Conservation (phyloP, 2,113 vertebrate species). For the Megaceryle torquata region DNA sequence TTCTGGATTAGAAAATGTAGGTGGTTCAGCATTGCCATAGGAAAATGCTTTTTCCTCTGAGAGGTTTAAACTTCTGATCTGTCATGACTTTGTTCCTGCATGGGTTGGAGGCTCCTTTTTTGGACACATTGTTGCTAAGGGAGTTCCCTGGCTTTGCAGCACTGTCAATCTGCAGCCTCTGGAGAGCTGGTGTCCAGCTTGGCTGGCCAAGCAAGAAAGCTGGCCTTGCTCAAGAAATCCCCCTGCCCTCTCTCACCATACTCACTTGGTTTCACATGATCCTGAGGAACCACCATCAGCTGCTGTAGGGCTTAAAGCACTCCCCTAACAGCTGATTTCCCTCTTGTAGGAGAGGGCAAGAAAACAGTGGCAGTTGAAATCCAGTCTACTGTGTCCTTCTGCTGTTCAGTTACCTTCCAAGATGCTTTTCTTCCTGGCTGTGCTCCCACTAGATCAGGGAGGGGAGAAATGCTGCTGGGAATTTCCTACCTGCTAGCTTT, state of each 20-base stretch:
- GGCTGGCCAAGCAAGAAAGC: background rate
- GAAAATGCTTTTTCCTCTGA: background rate
- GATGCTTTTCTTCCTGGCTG: background rate
- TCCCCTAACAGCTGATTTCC: background rate
- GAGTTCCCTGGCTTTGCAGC: background rate
- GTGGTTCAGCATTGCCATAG: background rate
- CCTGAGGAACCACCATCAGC: background rate
- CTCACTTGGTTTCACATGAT: background rate
- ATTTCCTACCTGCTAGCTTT: background rate
- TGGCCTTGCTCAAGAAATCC: background rate
- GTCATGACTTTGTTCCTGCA: accelerated
- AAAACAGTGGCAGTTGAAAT: background rate
- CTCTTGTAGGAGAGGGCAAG: background rate
- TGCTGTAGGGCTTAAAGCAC: background rate
- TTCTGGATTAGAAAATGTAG: background rate
- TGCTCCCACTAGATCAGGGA: background rate
- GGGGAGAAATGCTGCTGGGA: background rate
- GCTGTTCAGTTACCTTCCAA: background rate
- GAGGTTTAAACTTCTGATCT: background rate
- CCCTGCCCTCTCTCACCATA: background rate
- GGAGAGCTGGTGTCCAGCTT: accelerated
- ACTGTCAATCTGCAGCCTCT: background rate
- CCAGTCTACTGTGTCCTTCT: background rate
- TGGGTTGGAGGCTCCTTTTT: background rate
- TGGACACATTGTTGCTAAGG: accelerated